Percentiles rank a stretch among this genome's conserved stretches.
Conservation (phyloP, 2,113 vertebrate genomes). For the Hippolais icterina region DNA sequence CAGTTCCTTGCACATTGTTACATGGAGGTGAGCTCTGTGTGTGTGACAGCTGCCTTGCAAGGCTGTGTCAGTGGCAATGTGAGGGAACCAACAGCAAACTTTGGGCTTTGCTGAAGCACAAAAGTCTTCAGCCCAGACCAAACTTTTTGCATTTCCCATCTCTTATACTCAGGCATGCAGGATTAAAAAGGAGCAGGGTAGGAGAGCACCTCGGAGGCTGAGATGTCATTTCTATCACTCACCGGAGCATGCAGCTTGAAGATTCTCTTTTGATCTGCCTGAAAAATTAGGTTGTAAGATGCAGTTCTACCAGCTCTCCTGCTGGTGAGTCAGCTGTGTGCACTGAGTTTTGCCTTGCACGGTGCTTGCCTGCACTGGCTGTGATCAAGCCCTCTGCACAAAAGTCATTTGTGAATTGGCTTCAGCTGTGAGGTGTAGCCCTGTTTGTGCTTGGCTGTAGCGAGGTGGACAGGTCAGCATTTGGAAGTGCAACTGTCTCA, state of each 20-base stretch:
- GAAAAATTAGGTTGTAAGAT: neutral
- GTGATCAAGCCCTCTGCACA: neutral
- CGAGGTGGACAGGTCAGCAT: neutral
- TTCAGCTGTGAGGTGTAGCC: neutral
- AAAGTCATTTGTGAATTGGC: neutral
- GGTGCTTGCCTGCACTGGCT: neutral
- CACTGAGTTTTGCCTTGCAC: neutral
- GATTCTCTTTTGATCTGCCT: neutral
- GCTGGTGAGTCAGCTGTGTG: neutral
- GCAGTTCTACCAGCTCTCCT: neutral
- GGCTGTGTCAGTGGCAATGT: neutral
- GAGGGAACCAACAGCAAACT: neutral
- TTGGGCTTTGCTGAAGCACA: neutral
- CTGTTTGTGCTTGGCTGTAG: neutral
- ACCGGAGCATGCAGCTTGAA: neutral
- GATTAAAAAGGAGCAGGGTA: neutral
- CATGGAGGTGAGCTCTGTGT: neutral
- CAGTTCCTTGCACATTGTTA: neutral
- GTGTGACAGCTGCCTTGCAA: neutral
- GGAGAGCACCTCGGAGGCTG: neutral
- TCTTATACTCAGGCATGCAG: neutral
- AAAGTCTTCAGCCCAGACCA: neutral
- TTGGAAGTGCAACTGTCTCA: neutral
- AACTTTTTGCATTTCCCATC: neutral
- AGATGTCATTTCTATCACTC: neutral